Conservation (phyloP, 2,113 vertebrate genomes). For the Pluvialis apricaria region DNA sequence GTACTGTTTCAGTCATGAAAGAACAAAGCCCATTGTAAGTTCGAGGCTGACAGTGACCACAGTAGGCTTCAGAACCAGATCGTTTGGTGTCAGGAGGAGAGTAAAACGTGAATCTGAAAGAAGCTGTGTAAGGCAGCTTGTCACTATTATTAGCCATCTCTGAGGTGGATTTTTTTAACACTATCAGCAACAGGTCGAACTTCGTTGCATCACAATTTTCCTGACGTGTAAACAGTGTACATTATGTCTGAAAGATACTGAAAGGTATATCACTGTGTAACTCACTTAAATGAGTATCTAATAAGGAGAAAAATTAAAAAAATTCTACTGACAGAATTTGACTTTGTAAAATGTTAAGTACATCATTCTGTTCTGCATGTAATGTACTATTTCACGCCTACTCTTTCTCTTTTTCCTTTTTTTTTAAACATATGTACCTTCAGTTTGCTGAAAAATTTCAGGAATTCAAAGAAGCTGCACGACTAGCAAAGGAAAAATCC, state of each 20-base stretch:
- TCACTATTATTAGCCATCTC: neutral
- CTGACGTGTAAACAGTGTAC: neutral
- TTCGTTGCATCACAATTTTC: neutral
- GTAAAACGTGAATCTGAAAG: neutral
- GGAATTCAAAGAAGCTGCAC: conserved; percentile 94
- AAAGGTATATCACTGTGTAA: neutral
- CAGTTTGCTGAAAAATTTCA: conserved; percentile 96
- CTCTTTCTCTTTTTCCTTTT: neutral
- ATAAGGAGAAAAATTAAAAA: neutral
- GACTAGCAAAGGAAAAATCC: conserved; percentile 91
- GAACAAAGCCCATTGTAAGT: neutral
- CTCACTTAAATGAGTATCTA: neutral
- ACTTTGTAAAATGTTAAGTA: neutral
- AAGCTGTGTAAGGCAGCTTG: neutral
- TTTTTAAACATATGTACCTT: conserved; percentile 33
- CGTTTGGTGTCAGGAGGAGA: neutral
- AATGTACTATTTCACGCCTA: conserved; percentile 26
- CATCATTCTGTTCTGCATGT: conserved; percentile 44
- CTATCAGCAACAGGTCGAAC: neutral
- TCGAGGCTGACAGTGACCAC: neutral
- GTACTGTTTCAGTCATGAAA: neutral
- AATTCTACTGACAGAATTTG: neutral
- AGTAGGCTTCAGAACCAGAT: neutral
- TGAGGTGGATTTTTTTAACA: neutral
- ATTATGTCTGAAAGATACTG: neutral